These are phyloP conservation scores for Cephus cinctus DNA, from an alignment of 1,140 invertebrate species.

Conservation along the genomic window DNA sequence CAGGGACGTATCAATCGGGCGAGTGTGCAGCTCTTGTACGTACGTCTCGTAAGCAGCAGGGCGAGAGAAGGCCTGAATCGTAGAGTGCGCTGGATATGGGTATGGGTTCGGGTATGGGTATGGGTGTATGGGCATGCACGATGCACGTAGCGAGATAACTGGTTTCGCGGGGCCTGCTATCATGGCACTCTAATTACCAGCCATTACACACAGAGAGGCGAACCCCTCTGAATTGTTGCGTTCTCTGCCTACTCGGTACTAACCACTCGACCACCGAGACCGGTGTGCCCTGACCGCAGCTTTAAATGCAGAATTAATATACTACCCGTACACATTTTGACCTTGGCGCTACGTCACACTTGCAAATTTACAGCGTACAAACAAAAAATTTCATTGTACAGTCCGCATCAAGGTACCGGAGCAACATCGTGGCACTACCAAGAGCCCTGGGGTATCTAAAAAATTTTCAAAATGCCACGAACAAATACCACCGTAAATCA, in stretches of 20 bases:
- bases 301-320: slow-evolving; percentile 54
- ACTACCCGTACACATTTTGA: slow-evolving; percentile 43
- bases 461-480: no score
- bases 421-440: no score
- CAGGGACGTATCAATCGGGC: slow-evolving; percentile 28
- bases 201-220: slow-evolving; percentile 47
- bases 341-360: no score
- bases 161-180: slow-evolving; percentile 53
- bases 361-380: no score
- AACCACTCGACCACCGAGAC: slow-evolving; percentile 48
- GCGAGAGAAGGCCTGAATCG: neutral
- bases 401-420: no score
- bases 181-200: slow-evolving; percentile 55
- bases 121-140: slow-evolving; percentile 37
- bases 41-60: no score
- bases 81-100: no score
- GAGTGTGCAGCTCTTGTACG: no score
- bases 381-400: no score
- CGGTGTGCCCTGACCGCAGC: slow-evolving; percentile 47
- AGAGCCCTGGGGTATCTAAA: no score
- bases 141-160: slow-evolving; percentile 54
- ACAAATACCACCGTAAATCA: no score
- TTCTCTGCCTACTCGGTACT: slow-evolving; percentile 48
- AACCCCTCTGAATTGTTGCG: slow-evolving; percentile 47
- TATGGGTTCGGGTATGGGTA: no score